Conservation (phyloP, 2,113 vertebrate species). For the Danio rerio region DNA sequence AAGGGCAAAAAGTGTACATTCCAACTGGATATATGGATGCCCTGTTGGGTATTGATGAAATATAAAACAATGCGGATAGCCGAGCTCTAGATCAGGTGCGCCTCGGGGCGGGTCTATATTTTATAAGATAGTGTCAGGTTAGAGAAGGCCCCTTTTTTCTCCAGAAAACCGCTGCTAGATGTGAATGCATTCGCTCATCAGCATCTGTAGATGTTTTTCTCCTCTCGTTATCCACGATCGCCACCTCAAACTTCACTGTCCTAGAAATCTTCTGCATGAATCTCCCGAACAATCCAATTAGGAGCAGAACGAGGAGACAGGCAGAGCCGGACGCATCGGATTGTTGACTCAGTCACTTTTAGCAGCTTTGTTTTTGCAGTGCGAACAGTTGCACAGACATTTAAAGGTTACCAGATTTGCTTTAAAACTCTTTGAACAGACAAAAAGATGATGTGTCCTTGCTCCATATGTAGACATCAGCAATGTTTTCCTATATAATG, state of each 20-base stretch:
- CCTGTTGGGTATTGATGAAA: conserved; percentile 30
- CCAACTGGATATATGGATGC: conserved; percentile 16
- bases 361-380: not conserved
- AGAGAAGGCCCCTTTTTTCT: not conserved
- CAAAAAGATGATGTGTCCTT: conserved; percentile 32
- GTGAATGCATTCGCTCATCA: not conserved
- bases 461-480: conserved; percentile 47
- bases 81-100: conserved; percentile 19
- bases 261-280: conserved; percentile 35
- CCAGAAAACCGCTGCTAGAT: conserved; percentile 16
- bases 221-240: conserved; percentile 9
- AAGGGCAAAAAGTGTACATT: conserved; percentile 35
- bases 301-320: not conserved
- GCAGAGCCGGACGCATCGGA: not conserved
- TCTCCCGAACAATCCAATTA: conserved; percentile 40
- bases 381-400: not conserved
- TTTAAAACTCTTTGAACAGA: conserved; percentile 32
- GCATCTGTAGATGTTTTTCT: conserved; percentile 19
- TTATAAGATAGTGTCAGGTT: conserved; percentile 30
- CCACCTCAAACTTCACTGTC: conserved; percentile 19
- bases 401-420: conserved; percentile 29
- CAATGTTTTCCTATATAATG: conserved; percentile 50
- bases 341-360: conserved; percentile 39
- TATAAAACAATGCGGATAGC: conserved; percentile 38
- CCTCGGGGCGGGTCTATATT: conserved; percentile 30